Evolutionary conservation across 2,113 vertebrate genomes (phyloP), one percentile per base, ranked within the genome.

Genomic region (Crotalus horridus): DNA sequence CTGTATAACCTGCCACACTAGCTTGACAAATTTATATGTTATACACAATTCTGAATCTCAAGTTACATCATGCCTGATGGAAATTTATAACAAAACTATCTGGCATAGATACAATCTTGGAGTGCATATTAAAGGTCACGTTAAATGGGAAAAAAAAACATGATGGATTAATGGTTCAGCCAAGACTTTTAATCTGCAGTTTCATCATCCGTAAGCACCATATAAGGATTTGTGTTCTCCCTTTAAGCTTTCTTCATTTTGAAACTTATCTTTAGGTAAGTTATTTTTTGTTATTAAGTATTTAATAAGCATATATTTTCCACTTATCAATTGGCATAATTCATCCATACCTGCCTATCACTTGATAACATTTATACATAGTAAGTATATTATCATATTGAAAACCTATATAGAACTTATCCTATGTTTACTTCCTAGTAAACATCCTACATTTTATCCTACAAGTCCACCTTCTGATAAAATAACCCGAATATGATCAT

Each of bases 21-120:
- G 87, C 91, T 90, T 93, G 92, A 43, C 55, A 94, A 92, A 94
- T 39, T n/a, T 61, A 8, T 33, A 69, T 92, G 90, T 39, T 81
- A 90, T 94, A 53, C 74, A 6, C 69, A 96, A 91, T 90, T 91
- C 92, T 91, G 58, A n/a, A 43, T 90, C 54, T 23, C 91, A 90
- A 26, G 21, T 58, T 92, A 92, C 88, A 93, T 92, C 88, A 26
- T 90, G 53, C 11, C 61, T 89, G n/a, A 91, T 92, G 59, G 43
- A 51, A 48, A 8, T 64, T 39, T 74, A 51, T 74, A 90, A 55
- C 29, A 93, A 0, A 54, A 29, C 1, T 12, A 58, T 7, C 10
- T 87, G 13, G 92, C 59, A 93, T 24, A 88, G 74, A 51, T 4
- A 3, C 43, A 92, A 91, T 92, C 1, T 1, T 23, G 2, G 89